Percentiles rank a stretch among this genome's conserved stretches.
Conservation (phyloP, 2,888 invertebrate genomes). For the Meteorus colon region DNA sequence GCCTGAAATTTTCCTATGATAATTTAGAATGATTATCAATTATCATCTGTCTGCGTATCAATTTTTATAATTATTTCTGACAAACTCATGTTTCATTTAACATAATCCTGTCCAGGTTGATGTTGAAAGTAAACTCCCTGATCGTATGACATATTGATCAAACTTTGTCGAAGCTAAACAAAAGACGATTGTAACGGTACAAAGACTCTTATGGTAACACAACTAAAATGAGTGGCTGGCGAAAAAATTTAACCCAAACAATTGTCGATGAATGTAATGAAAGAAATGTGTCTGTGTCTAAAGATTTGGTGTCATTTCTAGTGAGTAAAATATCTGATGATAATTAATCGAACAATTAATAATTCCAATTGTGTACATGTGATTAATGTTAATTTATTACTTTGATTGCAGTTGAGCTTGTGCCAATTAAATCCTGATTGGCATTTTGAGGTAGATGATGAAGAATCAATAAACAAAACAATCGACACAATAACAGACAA, state of each 20-base stretch:
- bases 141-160: conserved; percentile 57
- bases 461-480: conserved; percentile 50
- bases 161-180: conserved; percentile 48
- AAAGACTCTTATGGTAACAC: conserved; percentile 11
- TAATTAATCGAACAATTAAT: neutral
- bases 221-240: conserved; percentile 57
- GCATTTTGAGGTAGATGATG: conserved; percentile 53
- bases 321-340: conserved; percentile 52
- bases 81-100: too few relatives aligned
- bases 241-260: conserved; percentile 55
- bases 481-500: conserved; percentile 58
- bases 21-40: too few relatives aligned
- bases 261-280: conserved; percentile 60
- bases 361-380: neutral
- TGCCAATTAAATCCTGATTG: conserved; percentile 60
- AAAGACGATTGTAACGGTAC: neutral
- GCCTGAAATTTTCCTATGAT: too few relatives aligned
- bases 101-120: neutral
- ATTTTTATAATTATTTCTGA: too few relatives aligned
- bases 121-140: neutral
- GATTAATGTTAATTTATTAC: neutral
- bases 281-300: conserved; percentile 55
- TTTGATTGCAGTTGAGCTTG: conserved; percentile 58
- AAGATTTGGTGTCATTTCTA: conserved; percentile 64
- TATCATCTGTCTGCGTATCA: too few relatives aligned